These are phyloP conservation scores for Esperia sulphurella DNA, from an alignment of 2,888 invertebrate species.

Conservation along the genomic window DNA sequence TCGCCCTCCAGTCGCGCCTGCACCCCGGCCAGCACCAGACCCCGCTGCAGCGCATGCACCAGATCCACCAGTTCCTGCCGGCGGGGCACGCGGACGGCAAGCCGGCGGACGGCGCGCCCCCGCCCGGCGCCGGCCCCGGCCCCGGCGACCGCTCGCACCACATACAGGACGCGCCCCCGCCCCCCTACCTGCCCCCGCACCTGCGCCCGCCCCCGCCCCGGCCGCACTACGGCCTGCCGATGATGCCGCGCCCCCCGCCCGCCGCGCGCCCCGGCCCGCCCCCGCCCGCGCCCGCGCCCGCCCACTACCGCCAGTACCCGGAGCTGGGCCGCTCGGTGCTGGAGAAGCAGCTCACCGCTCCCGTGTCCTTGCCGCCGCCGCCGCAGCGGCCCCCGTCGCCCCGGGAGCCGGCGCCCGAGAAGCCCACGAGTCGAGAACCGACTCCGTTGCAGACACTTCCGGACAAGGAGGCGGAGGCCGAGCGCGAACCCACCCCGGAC, in stretches of 20 bases:
- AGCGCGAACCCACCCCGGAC: background rate
- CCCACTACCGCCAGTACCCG: background rate
- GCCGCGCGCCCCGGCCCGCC: slow-evolving; percentile 11
- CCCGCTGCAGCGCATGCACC: slow-evolving; percentile 23
- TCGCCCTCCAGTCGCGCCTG: slow-evolving; percentile 10
- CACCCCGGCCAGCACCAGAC: slow-evolving; percentile 13
- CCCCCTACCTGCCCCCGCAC: slow-evolving; percentile 5
- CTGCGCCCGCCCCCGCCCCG: background rate
- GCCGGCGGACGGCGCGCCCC: background rate
- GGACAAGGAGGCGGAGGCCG: slow-evolving; percentile 1
- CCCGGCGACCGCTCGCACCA: slow-evolving; percentile 14
- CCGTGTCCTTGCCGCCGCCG: background rate
- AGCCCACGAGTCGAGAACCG: slow-evolving; percentile 1
- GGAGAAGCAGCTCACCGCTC: slow-evolving; percentile 5
- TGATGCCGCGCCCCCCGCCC: slow-evolving; percentile 2
- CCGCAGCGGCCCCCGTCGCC: slow-evolving; percentile 2
- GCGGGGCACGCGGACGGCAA: slow-evolving; percentile 8
- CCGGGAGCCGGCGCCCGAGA: background rate
- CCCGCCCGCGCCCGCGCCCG: slow-evolving; percentile 2
- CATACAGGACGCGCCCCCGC: slow-evolving; percentile 6
- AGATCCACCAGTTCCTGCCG: slow-evolving; percentile 17
- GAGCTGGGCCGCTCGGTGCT: slow-evolving; percentile 2
- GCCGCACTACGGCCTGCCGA: background rate
- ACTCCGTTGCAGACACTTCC: slow-evolving; percentile 9
- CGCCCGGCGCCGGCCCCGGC: background rate